Conservation (phyloP, 2,113 vertebrate genomes). For the Philantomba maxwellii region DNA sequence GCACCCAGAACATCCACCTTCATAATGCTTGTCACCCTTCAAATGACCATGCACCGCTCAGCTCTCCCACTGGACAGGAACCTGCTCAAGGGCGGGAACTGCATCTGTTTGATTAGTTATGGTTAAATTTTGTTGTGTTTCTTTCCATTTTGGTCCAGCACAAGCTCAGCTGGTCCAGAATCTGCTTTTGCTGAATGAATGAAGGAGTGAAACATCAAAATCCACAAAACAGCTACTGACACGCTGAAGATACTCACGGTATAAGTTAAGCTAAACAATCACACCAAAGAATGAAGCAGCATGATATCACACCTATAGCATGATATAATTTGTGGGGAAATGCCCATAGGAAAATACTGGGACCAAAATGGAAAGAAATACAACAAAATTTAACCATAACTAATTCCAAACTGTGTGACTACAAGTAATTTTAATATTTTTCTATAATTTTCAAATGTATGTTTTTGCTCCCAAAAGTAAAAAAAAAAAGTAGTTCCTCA, state of each 20-base stretch:
- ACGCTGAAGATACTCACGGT: not conserved
- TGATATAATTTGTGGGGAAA: not conserved
- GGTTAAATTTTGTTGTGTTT: too few relatives aligned
- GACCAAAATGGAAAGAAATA: not conserved
- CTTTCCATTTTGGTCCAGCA: too few relatives aligned
- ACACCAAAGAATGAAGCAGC: not conserved
- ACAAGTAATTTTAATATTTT: not conserved
- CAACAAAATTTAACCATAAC: not conserved
- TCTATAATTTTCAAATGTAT: not conserved
- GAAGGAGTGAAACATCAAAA: not conserved
- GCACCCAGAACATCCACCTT: not conserved
- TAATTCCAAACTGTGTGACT: not conserved
- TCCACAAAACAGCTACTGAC: too few relatives aligned
- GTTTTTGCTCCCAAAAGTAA: not conserved
- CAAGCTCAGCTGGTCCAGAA: fast-evolving
- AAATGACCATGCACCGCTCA: fast-evolving
- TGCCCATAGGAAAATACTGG: not conserved
- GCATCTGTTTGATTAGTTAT: too few relatives aligned
- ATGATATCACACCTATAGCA: fast-evolving
- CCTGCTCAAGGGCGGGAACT: fast-evolving
- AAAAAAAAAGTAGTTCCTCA: not conserved
- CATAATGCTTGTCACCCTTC: not conserved
- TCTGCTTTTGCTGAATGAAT: not conserved
- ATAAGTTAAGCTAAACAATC: not conserved
- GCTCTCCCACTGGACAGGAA: not conserved